phyloP scores from a whole-genome alignment of 2,888 invertebrate genomes.

The Nesidiocoris tenuis region DNA sequence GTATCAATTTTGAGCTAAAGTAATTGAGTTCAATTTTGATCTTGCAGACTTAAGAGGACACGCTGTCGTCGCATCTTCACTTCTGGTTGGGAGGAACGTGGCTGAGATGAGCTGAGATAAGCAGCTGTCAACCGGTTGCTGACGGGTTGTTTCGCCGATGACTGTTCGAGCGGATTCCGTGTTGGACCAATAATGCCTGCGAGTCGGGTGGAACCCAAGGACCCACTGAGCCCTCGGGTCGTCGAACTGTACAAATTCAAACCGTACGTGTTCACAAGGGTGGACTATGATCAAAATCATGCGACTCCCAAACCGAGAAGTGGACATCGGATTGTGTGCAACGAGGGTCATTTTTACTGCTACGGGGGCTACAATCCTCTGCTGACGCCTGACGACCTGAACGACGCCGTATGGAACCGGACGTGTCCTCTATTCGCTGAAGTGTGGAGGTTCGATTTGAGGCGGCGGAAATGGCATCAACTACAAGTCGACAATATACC shows the following conservation, averaged over 20 bases:
- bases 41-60: conserved; percentile 11
- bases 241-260: conserved; percentile 37
- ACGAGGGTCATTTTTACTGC: conserved; percentile 72
- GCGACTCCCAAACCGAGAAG: conserved; percentile 68
- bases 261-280: conserved; percentile 24
- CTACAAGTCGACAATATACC: conserved; percentile 69
- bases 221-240: not conserved
- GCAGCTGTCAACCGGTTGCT: not conserved
- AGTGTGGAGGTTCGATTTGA: conserved; percentile 85
- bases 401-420: conserved; percentile 57
- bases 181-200: conserved; percentile 19
- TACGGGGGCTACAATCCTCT: conserved; percentile 87
- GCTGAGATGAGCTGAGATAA: not conserved
- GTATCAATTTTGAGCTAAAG: not conserved
- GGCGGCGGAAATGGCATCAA: conserved; percentile 73
- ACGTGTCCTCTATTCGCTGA: conserved; percentile 74
- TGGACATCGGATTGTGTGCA: conserved; percentile 86
- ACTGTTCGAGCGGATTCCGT: not conserved
- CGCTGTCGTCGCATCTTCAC: conserved; percentile 4
- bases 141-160: not conserved
- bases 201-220: not conserved
- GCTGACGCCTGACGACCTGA: conserved; percentile 52
- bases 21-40: conserved; percentile 5
- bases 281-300: conserved; percentile 11
- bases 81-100: conserved; percentile 6